Base-by-base conservation (phyloP, 2,113 vertebrate genomes). In the Cyphomyrus discorhynchus region DNA sequence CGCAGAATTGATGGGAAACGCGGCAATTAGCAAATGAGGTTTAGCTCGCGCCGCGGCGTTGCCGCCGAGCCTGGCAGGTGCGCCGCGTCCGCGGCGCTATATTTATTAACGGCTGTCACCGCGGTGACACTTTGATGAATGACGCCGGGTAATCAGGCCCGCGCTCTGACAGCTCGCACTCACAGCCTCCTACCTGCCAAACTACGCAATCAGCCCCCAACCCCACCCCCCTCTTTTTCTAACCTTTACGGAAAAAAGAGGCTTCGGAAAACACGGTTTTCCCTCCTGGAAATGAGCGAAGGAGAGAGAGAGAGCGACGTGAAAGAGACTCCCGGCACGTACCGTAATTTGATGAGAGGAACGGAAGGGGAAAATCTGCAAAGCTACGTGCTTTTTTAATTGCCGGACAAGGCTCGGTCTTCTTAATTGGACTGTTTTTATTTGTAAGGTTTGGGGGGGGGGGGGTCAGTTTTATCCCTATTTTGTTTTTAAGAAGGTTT, bases 51-150 rank as follows among this genome's bases (percentile, higher is more conserved):
- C 97, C 97, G 97, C 96, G 95, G 96, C 97, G 96, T 92, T 80
- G 90, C 96, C 95, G 62, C 95, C 95, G 95, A 93, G 94, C 94
- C 96, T 98, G 98, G 97, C 98, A 99, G 98, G 98, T 99, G 98
- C 96, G 94, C 92, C 93, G 97, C 96, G 97, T 96, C 97, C 96
- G 96, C 97, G 97, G 97, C 97, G 98, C 97, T 96, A 98, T 99
- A 99, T 99, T 99, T 99, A 99, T 99, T 99, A 99, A 97, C 95
- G 97, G 97, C 97, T 99, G 98, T 99, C 98, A 99, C 96, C 95
- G 96, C 96, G 97, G 97, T 98, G 98, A 99, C 98, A 99, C 97
- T 98, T 99, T 99, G 98, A 99, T 99, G 98, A 99, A 99, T 99
- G 97, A 97, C 97, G 97, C 97, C 96, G 98, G 97, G 98, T 98